Evolutionary conservation across 2,113 vertebrate species (phyloP), one percentile per base, ranked within the genome.

Genomic region (Zosterops borbonicus): DNA sequence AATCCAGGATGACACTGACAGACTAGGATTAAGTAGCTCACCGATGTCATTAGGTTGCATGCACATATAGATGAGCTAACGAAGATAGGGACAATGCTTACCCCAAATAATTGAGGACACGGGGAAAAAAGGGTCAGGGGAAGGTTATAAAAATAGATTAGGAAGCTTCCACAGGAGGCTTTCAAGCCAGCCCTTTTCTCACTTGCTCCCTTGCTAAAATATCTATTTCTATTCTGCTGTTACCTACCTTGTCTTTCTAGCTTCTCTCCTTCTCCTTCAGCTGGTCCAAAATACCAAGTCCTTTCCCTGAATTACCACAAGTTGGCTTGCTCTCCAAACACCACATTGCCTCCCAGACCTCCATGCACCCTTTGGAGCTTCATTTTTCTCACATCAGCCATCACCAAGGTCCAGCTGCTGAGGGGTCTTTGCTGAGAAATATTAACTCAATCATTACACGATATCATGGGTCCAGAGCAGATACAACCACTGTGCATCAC

Each of bases 1-100:
- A 95, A 94, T 96, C 94, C 92, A 87, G 94, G 92, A 84, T 96
- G 96, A 97, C 94, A 96, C 88, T 69, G 83, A 95, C 93, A 96
- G 94, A 96, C 94, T 93, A 96, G 96, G 94, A 97, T 96, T 95
- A 97, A 96, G 90, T 96, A 75, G 93, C 94, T 96, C 95, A 94
- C 94, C 73, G 65, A 64, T 95, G 96, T 96, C 95, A 96, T 96
- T 92, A 92, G 80, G 92, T 95, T 88, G 95, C 83, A 68, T 93
- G 69, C 90, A 96, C 76, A 92, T 88, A 68, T 76, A 97, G 93
- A 94, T 58, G 92, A 92, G 95, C 92, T 95, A 96, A 96, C 80
- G 12, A 89, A 96, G 90, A 81, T 4, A 93, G 93, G 95, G 86
- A 96, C 90, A 94, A 94, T 87, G 92, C 95, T 97, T 95, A 94